Evolutionary conservation across 2,113 vertebrate species (phyloP), one percentile per base, ranked within the genome.

Genomic region (Procavia capensis): DNA sequence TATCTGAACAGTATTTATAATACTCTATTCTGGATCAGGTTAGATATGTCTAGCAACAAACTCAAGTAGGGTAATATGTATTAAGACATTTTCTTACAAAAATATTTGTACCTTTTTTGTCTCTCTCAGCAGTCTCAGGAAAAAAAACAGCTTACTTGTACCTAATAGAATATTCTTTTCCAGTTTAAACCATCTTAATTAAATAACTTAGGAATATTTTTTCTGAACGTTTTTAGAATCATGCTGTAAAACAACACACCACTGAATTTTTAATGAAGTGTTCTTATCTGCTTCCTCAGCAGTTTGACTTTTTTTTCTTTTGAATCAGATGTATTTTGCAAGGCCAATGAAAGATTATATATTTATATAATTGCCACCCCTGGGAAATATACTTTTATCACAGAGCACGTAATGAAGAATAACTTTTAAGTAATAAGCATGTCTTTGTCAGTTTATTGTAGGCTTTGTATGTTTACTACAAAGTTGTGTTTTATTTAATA

Each of bases 341-440:
- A 68, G 70, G 8, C 10, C 27, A 93, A 74, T 93, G 68, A 89
- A 96, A 27, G 64, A 94, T 86, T 96, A 80, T 82, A 50, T 93
- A 95, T 95, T 97, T 96, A 96, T 92, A 95, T 98, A 97, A 95
- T 97, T 96, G 19, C 39, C 63, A 91, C 93, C 91, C 89, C 10
- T 97, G 84, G 83, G 92, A 97, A 97, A 98, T 97, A 74, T 61
- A 57, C 39, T 91, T 74, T 97, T 97, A 95, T 93, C 66, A 95
- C 78, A 94, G 66, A 98, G 90, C 94, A 91, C 94, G 88, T 97
- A 96, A 96, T 98, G 97, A 97, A 97, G 74, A 95, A 81, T 96
- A 97, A 97, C 91, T 96, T 97, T 88, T 89, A 97, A 97, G 72
- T 97, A 92, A 74, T 87, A 82, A 95, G 25, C 57, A 72, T 78